phyloP scores from a whole-genome alignment of 2,888 invertebrate species.

The Alviniconcha strummeri region DNA sequence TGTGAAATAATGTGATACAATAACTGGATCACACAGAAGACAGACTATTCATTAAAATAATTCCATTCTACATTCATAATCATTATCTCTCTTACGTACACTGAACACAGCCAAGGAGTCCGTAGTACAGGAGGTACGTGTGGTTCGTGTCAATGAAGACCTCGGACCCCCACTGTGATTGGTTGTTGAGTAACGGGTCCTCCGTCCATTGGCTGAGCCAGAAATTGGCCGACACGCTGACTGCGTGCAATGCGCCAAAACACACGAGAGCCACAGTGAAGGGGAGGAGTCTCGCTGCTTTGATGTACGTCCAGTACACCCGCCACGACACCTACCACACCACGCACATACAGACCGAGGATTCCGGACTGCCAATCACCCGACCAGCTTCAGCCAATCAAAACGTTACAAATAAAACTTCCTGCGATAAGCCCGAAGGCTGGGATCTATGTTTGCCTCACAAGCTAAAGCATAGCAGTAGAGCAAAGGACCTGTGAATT shows the following conservation, averaged over 20 bases:
- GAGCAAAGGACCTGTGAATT: not conserved
- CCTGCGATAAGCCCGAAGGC: not conserved
- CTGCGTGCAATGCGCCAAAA: conserved; percentile 55
- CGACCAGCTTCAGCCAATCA: no score
- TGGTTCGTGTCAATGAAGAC: conserved; percentile 25
- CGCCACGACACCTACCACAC: conserved; percentile 26
- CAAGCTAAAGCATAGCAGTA: no score
- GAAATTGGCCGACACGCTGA: conserved; percentile 64
- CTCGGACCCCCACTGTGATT: conserved; percentile 29
- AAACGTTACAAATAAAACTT: no score
- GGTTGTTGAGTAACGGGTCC: conserved; percentile 55
- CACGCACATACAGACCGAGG: not conserved
- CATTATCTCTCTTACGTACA: conserved; percentile 15
- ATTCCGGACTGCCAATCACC: no score
- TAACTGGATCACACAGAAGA: no score
- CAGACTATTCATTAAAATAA: no score
- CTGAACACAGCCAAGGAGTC: conserved; percentile 34
- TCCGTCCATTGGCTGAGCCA: conserved; percentile 72
- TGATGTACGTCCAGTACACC: conserved; percentile 36
- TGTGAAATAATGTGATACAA: no score
- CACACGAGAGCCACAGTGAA: conserved; percentile 28
- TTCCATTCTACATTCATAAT: no score
- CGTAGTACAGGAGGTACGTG: conserved; percentile 34
- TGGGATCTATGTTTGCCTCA: not conserved
- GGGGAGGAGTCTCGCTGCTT: conserved; percentile 35